phyloP scores from a whole-genome alignment of 2,797 vertebrate genomes.

The Acropternis orthonyx region DNA sequence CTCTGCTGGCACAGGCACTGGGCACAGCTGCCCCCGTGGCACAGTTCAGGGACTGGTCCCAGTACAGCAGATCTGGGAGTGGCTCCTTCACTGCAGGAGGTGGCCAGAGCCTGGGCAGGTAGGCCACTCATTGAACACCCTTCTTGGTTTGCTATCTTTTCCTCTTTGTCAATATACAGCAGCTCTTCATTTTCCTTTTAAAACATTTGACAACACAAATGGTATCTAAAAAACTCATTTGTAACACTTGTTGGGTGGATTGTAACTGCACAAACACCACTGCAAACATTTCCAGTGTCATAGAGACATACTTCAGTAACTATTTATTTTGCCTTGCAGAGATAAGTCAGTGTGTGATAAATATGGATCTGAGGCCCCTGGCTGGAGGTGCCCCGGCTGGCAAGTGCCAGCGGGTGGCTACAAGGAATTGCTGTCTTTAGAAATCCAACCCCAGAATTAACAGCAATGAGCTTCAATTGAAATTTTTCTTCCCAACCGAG shows the following conservation, averaged over 20 bases:
- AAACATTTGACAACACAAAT: not conserved
- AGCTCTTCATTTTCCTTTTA: not conserved
- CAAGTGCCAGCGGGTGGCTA: not conserved
- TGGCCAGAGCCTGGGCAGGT: not conserved
- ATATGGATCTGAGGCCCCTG: not conserved
- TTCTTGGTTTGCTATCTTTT: not conserved
- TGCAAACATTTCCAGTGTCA: not conserved
- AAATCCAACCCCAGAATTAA: not conserved
- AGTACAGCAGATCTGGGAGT: rapidly evolving
- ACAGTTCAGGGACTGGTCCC: not conserved
- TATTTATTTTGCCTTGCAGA: not conserved
- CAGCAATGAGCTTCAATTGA: not conserved
- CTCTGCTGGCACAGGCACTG: rapidly evolving
- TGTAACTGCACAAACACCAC: not conserved
- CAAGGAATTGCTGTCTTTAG: not conserved
- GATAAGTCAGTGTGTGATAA: not conserved
- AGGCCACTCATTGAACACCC: no score
- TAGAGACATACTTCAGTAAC: not conserved
- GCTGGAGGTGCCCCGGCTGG: not conserved
- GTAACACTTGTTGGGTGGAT: not conserved
- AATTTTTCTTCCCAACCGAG: not conserved
- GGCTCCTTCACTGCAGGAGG: not conserved
- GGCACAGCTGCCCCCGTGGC: not conserved
- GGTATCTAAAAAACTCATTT: not conserved
- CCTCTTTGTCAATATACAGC: not conserved